phyloP scores from a whole-genome alignment of 1,140 invertebrate species.

The Tyrophagus putrescentiae region DNA sequence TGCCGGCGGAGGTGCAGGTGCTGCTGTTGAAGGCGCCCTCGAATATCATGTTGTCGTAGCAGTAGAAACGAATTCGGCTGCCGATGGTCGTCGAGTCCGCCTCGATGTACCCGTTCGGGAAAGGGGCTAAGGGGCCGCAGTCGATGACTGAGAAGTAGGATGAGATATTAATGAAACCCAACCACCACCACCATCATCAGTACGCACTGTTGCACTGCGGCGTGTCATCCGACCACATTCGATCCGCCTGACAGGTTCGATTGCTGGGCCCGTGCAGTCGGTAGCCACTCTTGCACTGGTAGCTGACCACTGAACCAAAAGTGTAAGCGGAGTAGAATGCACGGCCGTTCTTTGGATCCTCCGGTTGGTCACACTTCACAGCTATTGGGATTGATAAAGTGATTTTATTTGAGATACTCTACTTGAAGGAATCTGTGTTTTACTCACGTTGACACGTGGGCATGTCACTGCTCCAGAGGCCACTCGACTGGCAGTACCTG shows the following conservation, averaged over 20 bases:
- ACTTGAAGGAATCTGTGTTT: background rate
- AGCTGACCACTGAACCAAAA: constrained; percentile 81
- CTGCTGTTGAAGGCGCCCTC: constrained; percentile 64
- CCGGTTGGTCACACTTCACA: constrained; percentile 70
- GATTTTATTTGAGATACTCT: constrained; percentile 1
- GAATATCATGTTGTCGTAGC: constrained; percentile 79
- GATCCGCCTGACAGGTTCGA: constrained; percentile 66
- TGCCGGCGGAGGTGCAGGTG: constrained; percentile 76
- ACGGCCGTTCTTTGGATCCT: constrained; percentile 72
- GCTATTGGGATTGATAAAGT: constrained; percentile 41
- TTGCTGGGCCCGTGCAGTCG: constrained; percentile 70
- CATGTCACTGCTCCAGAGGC: constrained; percentile 44
- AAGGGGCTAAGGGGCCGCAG: constrained; percentile 69
- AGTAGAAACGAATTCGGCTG: constrained; percentile 79
- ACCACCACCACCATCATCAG: no score
- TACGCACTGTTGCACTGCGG: constrained; percentile 65
- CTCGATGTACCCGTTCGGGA: constrained; percentile 90
- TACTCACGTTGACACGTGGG: constrained; percentile 34
- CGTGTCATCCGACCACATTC: constrained; percentile 71
- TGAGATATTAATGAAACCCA: background rate
- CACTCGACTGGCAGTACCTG: constrained; percentile 67
- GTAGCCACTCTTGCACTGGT: constrained; percentile 83
- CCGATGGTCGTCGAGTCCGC: constrained; percentile 74
- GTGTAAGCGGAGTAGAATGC: constrained; percentile 78
- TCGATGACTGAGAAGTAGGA: constrained; percentile 78